Base-by-base conservation (phyloP, 2,113 vertebrate species). In the Microtus richardsoni region DNA sequence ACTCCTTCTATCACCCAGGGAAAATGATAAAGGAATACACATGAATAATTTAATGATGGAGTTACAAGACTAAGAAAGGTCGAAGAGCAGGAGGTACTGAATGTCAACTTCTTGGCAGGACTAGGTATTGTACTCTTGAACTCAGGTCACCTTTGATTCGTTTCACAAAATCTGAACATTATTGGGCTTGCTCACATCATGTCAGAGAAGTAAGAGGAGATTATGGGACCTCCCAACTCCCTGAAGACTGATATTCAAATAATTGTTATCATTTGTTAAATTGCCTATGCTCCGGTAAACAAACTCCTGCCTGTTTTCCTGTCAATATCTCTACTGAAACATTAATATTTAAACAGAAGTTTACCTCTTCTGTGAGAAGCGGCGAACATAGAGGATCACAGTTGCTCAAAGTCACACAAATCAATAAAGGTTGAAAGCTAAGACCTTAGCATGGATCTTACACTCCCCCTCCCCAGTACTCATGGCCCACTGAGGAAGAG, bases 1-100 rank as follows among this genome's bases (percentile, higher is more conserved):
- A 41, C 3, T 1, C 7, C 3, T 26, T 62, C 24, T 7, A 28
- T 1, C 10, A 28, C n/a, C 5, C 22, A 60, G 12, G 49, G 3
- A n/a, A 2, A 11, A 41, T 1, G 14, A 24, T 39, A n/a, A 26
- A 39, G 22, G 22, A 60, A 39, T 12, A 36, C 6, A 26, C 6
- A 60, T 17, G 2, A 83, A 17, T 39, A 26, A 17, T 39, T 33
- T 64, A 64, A 5, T 30, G 16, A 4, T 58, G 36, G 58, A 84
- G 39, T 16, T 44, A 64, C 14, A 84, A 30, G 26, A 26, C 24
- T 30, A 64, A 0, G 3, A 2, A 83, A 33, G 26, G 8, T 82
- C 10, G 36, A 6, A 6, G 22, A 58, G 52, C 5, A 82, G 58
- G 26, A 19, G 7, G 16, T 19, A 44, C 10, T 58, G 7, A 84